phyloP scores from a whole-genome alignment of 2,888 invertebrate genomes.

The Eucriotettix oculatus region DNA sequence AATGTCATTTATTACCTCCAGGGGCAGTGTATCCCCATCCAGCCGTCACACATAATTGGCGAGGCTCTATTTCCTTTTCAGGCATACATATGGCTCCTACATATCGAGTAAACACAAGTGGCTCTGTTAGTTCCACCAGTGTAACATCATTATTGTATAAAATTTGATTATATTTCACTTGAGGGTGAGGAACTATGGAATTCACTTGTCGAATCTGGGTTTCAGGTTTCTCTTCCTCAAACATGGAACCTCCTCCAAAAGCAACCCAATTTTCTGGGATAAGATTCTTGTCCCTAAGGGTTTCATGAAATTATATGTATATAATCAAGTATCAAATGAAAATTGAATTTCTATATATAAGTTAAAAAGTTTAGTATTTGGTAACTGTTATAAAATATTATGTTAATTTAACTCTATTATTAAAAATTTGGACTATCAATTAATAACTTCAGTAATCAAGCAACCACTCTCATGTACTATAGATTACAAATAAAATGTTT shows the following conservation, averaged over 20 bases:
- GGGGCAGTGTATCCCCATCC: constrained; percentile 38
- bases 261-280: constrained; percentile 16
- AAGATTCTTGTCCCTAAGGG: constrained; percentile 15
- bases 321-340: background rate
- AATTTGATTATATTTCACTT: constrained; percentile 37
- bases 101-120: constrained; percentile 32
- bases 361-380: no score
- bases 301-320: no score
- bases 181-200: constrained; percentile 33
- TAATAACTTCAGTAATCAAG: no score
- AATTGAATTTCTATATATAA: no score
- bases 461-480: no score
- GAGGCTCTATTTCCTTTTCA: constrained; percentile 24
- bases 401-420: no score
- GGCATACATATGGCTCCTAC: constrained; percentile 41
- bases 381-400: no score
- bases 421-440: no score
- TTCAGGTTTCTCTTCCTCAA: constrained; percentile 20
- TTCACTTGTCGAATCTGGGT: constrained; percentile 17
- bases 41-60: constrained; percentile 37
- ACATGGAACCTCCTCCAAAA: constrained; percentile 17
- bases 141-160: constrained; percentile 39
- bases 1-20: constrained; percentile 22
- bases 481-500: no score
- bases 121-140: constrained; percentile 32